Base-by-base conservation (phyloP, 2,113 vertebrate species). In the Sphaerodactylus townsendi region DNA sequence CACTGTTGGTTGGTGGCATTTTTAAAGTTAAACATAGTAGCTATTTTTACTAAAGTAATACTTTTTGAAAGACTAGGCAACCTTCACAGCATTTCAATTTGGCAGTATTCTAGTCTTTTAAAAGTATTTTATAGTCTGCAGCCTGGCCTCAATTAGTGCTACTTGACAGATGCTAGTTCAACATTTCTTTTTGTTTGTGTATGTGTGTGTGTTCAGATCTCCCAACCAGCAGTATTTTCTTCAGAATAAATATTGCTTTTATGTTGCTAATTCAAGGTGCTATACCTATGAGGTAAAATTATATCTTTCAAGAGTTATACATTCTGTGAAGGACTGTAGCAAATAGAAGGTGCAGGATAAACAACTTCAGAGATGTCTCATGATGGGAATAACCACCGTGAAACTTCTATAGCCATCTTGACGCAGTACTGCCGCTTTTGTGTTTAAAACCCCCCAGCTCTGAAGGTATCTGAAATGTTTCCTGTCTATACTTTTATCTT, bases 231-330 rank as follows among this genome's bases (percentile, higher is more conserved):
- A 87, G 87, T 66, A 89, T 89, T 83, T 94, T 92, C 89, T 91
- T 93, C 92, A 91, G 88, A 92, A 94, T 93, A 94, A 94, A 93
- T 92, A 89, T 93, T 90, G 90, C 92, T 93, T 95, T 94, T 95
- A 93, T 94, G 89, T 92, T 93, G 86, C 92, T 93, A 95, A 93
- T 95, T 95, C 93, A 92, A 93, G 90, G 91, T 94, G 93, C 93
- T 93, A 90, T 93, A 91, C 89, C 87, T 93, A 92, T 89, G 92
- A 62, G 89, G 90, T 93, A 90, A 93, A 94, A 93, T 92, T 92
- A 90, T 81, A 78, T 90, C 90, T 92, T 92, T 93, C 82, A 84
- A 91, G 90, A 90, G 84, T 90, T 93, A 90, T 69, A 87, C 85
- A 86, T 92, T 78, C 86, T 77, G 37, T 90, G 86, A 93, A 90